Evolutionary conservation across 2,113 vertebrate genomes (phyloP).

Genomic region (human): GRCh38 chr7:47863001-47863500

Average conservation of each 20-base stretch:
- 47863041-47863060: background rate
- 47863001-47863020: background rate
- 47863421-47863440: background rate
- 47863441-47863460: background rate
- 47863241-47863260: background rate
- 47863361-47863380: no score
- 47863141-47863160: background rate
- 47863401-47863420: background rate
- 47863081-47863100: background rate
- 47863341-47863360: background rate
- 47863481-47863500: background rate
- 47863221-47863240: background rate
- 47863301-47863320: background rate
- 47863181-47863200: background rate
- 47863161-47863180: background rate
- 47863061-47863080: background rate
- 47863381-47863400: no score
- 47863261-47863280: no score
- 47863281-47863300: rapidly evolving
- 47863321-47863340: background rate
- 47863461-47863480: background rate
- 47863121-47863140: background rate
- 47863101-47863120: background rate
- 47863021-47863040: background rate
- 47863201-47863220: no score